Conservation (phyloP, 1,140 invertebrate species). For the Bombus superbus region DNA sequence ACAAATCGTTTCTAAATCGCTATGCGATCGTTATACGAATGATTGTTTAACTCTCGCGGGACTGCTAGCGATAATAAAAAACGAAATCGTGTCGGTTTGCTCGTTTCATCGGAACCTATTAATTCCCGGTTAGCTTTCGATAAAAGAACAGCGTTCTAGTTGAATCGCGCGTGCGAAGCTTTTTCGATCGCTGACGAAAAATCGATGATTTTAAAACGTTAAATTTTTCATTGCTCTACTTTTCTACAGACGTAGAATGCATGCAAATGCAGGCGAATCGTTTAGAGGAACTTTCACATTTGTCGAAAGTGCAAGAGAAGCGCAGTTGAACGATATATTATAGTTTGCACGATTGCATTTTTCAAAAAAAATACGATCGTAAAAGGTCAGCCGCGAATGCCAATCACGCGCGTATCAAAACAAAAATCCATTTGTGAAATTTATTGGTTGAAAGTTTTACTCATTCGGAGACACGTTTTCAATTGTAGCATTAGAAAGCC, state of each 20-base stretch:
- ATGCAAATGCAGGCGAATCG: neutral
- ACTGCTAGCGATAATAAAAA: neutral
- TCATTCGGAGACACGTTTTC: neutral
- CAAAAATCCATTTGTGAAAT: neutral
- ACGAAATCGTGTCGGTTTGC: neutral
- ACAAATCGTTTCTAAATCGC: neutral
- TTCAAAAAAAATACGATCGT: neutral
- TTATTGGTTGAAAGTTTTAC: neutral
- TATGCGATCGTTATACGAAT: neutral
- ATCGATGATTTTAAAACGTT: neutral
- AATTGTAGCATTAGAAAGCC: neutral
- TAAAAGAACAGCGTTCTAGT: neutral
- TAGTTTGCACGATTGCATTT: neutral
- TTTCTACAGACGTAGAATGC: neutral
- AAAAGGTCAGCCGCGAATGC: no score
- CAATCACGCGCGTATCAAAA: no score
- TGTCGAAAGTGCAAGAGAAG: no score
- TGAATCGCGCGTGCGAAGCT: neutral
- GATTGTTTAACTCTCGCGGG: no score
- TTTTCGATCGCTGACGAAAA: neutral
- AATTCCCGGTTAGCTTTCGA: neutral
- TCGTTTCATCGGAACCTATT: neutral
- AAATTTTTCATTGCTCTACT: neutral
- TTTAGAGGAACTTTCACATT: neutral
- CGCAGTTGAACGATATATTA: neutral